Evolutionary conservation across 2,888 invertebrate genomes (phyloP).

Genomic region (Carpatolechia fugitivella): DNA sequence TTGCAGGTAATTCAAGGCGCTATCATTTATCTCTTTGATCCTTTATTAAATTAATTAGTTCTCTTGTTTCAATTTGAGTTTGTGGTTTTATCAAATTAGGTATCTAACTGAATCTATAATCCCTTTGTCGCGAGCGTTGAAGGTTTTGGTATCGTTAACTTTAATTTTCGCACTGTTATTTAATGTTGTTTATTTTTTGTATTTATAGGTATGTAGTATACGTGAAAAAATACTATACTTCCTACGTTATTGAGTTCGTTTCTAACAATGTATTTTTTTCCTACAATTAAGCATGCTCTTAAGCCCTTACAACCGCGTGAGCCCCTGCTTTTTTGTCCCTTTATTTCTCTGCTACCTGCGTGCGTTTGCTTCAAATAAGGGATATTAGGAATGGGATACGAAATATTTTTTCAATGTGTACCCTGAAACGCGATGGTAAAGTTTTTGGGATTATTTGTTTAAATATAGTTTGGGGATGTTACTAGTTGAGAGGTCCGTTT

Average conservation of each 20-base stretch:
- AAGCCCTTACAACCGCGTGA: too few species aligned
- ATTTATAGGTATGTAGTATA: too few species aligned
- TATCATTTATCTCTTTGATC: neutral
- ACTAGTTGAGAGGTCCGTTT: conserved; percentile 60
- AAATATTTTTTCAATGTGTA: conserved; percentile 46
- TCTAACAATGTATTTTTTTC: too few species aligned
- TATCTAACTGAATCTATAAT: too few species aligned
- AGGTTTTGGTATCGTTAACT: too few species aligned
- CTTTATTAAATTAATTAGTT: neutral
- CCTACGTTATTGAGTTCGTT: too few species aligned
- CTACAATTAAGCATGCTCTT: too few species aligned
- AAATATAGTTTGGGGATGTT: conserved; percentile 24
- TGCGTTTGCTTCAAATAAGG: neutral
- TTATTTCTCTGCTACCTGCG: neutral
- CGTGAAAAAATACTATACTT: too few species aligned
- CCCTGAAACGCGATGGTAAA: conserved; percentile 51
- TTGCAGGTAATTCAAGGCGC: too few species aligned
- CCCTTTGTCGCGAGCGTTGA: too few species aligned
- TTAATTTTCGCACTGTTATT: too few species aligned
- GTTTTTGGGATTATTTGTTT: conserved; percentile 37
- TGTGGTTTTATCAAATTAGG: neutral
- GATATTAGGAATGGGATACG: neutral
- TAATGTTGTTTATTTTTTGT: too few species aligned
- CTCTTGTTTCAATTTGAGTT: neutral
- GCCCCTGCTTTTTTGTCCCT: neutral